These are phyloP conservation scores for Semnornis frantzii DNA, from an alignment of 2,113 vertebrate species.

Conservation along the genomic window DNA sequence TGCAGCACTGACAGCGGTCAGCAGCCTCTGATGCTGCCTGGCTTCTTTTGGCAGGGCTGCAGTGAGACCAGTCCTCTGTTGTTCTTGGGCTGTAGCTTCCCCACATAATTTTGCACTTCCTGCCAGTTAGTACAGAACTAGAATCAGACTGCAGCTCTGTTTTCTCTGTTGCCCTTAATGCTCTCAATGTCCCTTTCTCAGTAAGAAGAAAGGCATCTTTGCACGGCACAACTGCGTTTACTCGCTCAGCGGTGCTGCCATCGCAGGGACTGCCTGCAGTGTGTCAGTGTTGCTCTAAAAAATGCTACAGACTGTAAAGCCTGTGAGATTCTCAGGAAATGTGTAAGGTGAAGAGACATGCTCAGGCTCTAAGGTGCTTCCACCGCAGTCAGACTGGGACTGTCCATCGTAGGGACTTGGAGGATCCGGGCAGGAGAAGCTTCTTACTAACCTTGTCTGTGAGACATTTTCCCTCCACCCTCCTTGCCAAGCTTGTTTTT, in stretches of 20 bases:
- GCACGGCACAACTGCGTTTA: rapidly evolving
- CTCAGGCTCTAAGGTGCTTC: neutral
- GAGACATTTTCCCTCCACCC: rapidly evolving
- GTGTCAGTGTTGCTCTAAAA: rapidly evolving
- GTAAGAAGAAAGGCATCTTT: neutral
- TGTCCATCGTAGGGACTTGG: rapidly evolving
- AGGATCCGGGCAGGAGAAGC: neutral
- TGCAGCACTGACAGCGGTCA: neutral
- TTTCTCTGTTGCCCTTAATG: neutral
- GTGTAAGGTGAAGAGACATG: rapidly evolving
- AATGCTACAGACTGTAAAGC: neutral
- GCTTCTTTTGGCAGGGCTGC: conserved; percentile 2
- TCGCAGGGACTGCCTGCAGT: neutral
- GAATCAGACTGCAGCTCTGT: neutral
- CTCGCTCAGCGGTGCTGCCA: neutral
- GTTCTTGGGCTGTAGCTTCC: neutral
- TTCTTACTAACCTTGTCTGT: rapidly evolving
- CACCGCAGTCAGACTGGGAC: neutral
- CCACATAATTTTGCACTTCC: neutral
- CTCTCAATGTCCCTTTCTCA: neutral
- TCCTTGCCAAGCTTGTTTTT: neutral
- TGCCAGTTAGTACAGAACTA: neutral
- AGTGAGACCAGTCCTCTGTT: neutral
- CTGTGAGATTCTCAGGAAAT: neutral
- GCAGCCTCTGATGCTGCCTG: conserved; percentile 3